Conservation (phyloP, 2,888 invertebrate genomes). For the Amblyjoppa proteus region DNA sequence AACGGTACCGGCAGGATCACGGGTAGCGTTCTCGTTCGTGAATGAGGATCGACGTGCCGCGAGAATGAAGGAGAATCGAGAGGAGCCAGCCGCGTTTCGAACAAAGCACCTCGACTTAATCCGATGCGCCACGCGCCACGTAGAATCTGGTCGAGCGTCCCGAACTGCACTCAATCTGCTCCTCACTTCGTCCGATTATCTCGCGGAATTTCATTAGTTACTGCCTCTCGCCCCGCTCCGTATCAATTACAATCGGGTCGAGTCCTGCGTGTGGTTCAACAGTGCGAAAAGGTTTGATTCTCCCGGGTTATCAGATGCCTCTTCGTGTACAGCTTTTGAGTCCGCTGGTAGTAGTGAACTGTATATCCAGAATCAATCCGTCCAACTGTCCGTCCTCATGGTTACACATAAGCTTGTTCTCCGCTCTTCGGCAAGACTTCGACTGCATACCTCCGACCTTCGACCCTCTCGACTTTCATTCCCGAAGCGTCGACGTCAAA, state of each 20-base stretch:
- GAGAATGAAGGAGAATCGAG: slow-evolving; percentile 17
- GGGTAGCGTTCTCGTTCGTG: slow-evolving; percentile 1
- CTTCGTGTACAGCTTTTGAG: neutral
- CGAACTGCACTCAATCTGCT: slow-evolving; percentile 8
- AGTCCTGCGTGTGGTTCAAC: neutral
- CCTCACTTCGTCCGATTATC: slow-evolving; percentile 1
- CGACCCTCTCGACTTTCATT: slow-evolving; percentile 14
- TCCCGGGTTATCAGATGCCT: neutral
- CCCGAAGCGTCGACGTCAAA: neutral
- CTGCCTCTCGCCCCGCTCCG: neutral
- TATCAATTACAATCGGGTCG: neutral
- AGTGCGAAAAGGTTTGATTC: neutral
- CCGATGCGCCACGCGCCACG: slow-evolving; percentile 28
- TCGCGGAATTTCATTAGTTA: slow-evolving; percentile 2
- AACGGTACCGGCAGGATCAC: neutral
- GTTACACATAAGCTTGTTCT: neutral
- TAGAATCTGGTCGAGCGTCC: slow-evolving; percentile 33
- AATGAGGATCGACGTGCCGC: slow-evolving; percentile 37
- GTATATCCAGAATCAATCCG: no score
- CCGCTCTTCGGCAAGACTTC: neutral
- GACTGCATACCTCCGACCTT: neutral
- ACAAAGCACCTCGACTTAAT: slow-evolving; percentile 33
- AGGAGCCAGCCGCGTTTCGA: neutral
- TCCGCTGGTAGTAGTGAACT: neutral
- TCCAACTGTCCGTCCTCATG: neutral